phyloP scores from a whole-genome alignment of 2,888 invertebrate genomes.

The Drosophila greeni region DNA sequence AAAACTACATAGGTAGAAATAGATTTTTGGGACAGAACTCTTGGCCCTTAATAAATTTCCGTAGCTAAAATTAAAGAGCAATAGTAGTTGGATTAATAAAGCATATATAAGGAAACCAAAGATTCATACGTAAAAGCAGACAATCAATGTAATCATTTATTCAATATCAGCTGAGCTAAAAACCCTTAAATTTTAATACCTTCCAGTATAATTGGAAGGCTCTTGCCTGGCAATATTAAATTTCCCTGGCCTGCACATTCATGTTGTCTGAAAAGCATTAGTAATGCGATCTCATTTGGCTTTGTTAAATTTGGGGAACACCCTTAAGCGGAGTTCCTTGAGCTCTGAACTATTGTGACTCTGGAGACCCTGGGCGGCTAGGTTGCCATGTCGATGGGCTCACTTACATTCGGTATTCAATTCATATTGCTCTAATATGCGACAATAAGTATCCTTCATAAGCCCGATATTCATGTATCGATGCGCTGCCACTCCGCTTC shows the following conservation, averaged over 20 bases:
- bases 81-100: too few species aligned
- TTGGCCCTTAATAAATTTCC: too few species aligned
- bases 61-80: too few species aligned
- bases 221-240: background rate
- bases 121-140: too few species aligned
- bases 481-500: background rate
- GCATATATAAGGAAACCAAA: too few species aligned
- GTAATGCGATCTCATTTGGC: conserved; percentile 34
- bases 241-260: conserved; percentile 2
- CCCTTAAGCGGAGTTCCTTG: background rate
- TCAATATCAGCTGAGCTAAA: background rate
- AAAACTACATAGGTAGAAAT: too few species aligned
- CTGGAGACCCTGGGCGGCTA: background rate
- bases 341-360: background rate
- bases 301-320: conserved; percentile 9
- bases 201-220: background rate
- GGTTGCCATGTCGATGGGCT: conserved; percentile 40
- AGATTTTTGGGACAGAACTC: too few species aligned
- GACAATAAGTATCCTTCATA: conserved; percentile 40
- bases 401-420: conserved; percentile 33
- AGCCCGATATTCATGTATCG: conserved; percentile 25
- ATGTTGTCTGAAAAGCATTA: conserved; percentile 15
- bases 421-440: conserved; percentile 43
- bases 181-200: background rate
- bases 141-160: background rate